Conservation (phyloP, 2,113 vertebrate genomes). For the Taxidea taxus region DNA sequence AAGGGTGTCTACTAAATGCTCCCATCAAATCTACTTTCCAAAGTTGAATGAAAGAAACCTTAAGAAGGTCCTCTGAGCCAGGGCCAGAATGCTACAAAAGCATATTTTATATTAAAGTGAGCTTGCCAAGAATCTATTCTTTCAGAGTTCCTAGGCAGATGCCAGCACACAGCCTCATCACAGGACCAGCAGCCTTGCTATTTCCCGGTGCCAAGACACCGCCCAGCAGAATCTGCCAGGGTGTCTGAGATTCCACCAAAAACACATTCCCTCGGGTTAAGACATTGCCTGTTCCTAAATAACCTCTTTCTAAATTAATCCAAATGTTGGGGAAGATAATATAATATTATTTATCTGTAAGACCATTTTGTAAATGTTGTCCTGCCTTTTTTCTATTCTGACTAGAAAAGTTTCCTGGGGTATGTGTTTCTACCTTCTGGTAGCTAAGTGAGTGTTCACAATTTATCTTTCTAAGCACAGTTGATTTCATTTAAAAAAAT, state of each 20-base stretch:
- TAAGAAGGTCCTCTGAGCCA: not conserved
- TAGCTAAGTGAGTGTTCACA: not conserved
- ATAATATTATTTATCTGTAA: not conserved
- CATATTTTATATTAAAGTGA: not conserved
- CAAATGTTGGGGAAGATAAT: not conserved
- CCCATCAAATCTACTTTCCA: not conserved
- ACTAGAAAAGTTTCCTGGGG: not conserved
- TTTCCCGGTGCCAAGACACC: not conserved
- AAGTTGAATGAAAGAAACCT: slow-evolving; percentile 4
- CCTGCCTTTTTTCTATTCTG: not conserved
- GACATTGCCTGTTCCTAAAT: not conserved
- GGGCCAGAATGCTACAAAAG: not conserved
- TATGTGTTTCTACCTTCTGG: not conserved
- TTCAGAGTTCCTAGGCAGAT: not conserved
- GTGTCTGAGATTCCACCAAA: not conserved
- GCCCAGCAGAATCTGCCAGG: not conserved
- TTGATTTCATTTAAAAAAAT: not conserved
- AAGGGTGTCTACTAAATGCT: not conserved
- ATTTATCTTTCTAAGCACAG: not conserved
- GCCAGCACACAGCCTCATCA: not conserved
- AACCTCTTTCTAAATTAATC: not conserved
- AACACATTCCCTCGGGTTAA: not conserved
- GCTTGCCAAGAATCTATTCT: not conserved
- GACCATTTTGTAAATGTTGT: not conserved
- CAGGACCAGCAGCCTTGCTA: not conserved